phyloP scores from a whole-genome alignment of 2,113 vertebrate species.

The Ophiodon elongatus region DNA sequence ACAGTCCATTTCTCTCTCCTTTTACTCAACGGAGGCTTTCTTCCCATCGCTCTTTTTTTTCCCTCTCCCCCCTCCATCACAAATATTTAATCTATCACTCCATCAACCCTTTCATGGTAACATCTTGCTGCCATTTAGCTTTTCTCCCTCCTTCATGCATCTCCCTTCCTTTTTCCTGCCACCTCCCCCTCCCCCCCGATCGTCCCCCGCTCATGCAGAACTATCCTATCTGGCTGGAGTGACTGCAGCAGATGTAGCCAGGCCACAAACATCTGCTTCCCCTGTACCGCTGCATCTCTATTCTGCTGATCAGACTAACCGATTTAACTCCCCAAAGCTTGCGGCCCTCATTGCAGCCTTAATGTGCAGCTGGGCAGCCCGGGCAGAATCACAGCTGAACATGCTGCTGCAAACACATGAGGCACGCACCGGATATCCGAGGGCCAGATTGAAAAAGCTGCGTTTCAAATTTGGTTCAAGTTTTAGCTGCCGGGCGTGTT shows the following conservation, averaged over 20 bases:
- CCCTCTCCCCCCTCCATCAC: slow-evolving; percentile 13
- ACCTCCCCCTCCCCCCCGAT: not conserved
- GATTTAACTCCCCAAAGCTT: slow-evolving; percentile 77
- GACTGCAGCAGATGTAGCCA: slow-evolving; percentile 77
- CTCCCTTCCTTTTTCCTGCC: slow-evolving; percentile 16
- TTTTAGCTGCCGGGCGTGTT: slow-evolving; percentile 14
- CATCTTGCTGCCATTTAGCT: slow-evolving; percentile 38
- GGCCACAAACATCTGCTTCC: slow-evolving; percentile 81
- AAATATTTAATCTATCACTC: slow-evolving; percentile 58
- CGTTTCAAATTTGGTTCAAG: slow-evolving; percentile 19
- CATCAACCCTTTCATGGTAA: slow-evolving; percentile 44
- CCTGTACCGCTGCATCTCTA: slow-evolving; percentile 68
- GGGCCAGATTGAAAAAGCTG: slow-evolving; percentile 39
- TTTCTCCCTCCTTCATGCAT: slow-evolving; percentile 9
- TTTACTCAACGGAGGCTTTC: slow-evolving; percentile 43
- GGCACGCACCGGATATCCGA: slow-evolving; percentile 14
- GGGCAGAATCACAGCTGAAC: slow-evolving; percentile 64
- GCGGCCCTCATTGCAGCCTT: slow-evolving; percentile 68
- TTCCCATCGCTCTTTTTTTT: slow-evolving; percentile 1
- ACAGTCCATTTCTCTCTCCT: slow-evolving; percentile 46
- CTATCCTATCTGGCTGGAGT: slow-evolving; percentile 67
- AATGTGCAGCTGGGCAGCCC: slow-evolving; percentile 76
- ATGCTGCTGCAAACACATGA: slow-evolving; percentile 56
- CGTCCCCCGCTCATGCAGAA: slow-evolving; percentile 32
- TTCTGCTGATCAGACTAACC: slow-evolving; percentile 75